Base-by-base conservation (phyloP, 2,888 invertebrate species). In the Podotricha telesiphe region DNA sequence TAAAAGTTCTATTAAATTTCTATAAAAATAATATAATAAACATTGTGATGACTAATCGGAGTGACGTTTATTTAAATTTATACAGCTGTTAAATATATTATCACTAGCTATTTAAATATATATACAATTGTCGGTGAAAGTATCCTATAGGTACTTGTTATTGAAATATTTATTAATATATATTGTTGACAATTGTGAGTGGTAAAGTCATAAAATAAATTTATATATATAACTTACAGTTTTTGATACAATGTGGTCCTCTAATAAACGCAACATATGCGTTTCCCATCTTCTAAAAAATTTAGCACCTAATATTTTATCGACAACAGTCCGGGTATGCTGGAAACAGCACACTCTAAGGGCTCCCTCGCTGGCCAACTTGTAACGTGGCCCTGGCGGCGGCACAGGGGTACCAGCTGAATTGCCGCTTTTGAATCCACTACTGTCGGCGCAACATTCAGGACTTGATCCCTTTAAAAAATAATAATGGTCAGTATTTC, bases 281-380 rank as follows among this genome's bases (percentile, higher is more conserved):
- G 94, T 95, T 85, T 97, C 96, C 96, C 96, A 97, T 73, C 96
- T 91, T 63, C 96, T 90, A 48, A 96, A 92, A 83, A 96, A 96
- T 85, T 96, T 96, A 73, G 96, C 95, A 67, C 96, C 95, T 77
- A 96, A 93, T 76, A 97, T 95, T 87, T 97, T 97, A 86, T 95
- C 96, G 74, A 96, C 95, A 69, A 97, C 95, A 45, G 96, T 96
- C 75, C 96, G 93, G 4, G 96, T 95, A 84, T 96, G 96, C 78
- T 96, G 96, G 76, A 96, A 93, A 80, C 95, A 94, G 91, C 96
- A 96, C 71, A 96, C 94, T 80, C 95, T 95, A 48, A 96, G 94
- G 73, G 96, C 94, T 1, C 96, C 96, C 77, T 96, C 96, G 17
- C 94, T 92, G 59, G 96, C 94, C 53, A 96, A 93, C 83, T 96